Base-by-base conservation (phyloP, 2,888 invertebrate genomes). In the Coelogynopora nodosa region DNA sequence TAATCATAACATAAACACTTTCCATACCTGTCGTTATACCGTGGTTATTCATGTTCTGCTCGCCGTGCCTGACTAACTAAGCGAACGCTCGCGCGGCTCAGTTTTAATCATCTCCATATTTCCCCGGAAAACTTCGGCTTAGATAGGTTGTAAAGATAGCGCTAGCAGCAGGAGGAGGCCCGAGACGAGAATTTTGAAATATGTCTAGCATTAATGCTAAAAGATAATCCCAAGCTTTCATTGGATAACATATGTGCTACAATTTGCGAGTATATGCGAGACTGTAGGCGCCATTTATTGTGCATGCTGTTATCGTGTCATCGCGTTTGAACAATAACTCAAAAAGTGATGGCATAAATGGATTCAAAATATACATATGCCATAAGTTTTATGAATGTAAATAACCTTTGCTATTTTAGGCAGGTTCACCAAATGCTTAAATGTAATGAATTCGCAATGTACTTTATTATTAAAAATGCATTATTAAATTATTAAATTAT, bases 11-110 rank as follows among this genome's bases (percentile, higher is more conserved):
- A 74, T 74, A 74, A 74, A 74, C 74, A 74, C 74, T 13, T n/a
- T n/a, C 74, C 74, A 74, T 74, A 74, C 74, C 74, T 74, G 74
- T 74, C 74, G 74, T 74, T 74, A 74, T 26, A 74, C 74, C 74
- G 74, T 74, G 74, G 74, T 74, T 74, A 74, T 74, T 74, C 74
- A 74, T 74, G 74, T 74, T 74, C 74, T 74, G 23, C 74, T 74
- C 74, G 74, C 23, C 74, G 2, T 23, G 74, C 23, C 23, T 74
- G 10, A 74, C 74, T 74, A 74, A 74, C 74, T 5, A 74, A 74
- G 10, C 5, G 74, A 74, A 74, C 10, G 74, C 74, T 74, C 74
- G 74, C 74, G 74, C 74, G 23, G 74, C 5, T 74, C 74, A 26
- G 10, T 74, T 74, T 74, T 74, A 74, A 74, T 74, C 74, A 74